Percentiles rank a stretch among this genome's conserved stretches.
phyloP scores from a whole-genome alignment of 2,113 vertebrate species.

The Regulus satrapa region DNA sequence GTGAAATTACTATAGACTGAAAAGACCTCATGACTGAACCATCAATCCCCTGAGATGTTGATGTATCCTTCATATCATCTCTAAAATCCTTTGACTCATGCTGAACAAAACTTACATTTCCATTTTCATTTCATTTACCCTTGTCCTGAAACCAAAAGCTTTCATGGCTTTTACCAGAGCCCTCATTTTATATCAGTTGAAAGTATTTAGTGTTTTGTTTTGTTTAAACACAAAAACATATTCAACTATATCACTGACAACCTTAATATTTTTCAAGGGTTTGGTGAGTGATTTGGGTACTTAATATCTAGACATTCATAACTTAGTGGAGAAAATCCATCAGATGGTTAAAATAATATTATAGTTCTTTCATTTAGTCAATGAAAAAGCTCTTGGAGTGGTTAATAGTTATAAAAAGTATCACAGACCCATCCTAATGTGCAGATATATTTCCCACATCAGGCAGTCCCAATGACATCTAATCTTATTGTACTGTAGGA shows the following conservation, averaged over 20 bases:
- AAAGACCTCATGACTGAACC: background rate
- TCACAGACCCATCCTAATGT: background rate
- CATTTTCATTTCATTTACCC: background rate
- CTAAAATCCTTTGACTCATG: background rate
- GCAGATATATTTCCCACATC: background rate
- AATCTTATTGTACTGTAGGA: background rate
- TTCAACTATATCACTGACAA: background rate
- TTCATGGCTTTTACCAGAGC: background rate
- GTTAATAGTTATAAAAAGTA: background rate
- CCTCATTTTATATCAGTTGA: background rate
- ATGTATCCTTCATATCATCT: background rate
- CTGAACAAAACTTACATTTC: constrained; percentile 7
- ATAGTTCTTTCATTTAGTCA: background rate
- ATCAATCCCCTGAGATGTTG: background rate
- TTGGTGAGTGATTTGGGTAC: background rate
- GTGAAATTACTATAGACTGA: background rate
- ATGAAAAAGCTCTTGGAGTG: background rate
- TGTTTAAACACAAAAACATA: background rate
- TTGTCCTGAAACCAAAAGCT: background rate
- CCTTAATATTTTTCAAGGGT: background rate
- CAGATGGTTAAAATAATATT: background rate
- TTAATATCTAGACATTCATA: background rate
- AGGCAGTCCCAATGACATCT: background rate
- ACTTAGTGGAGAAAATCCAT: background rate
- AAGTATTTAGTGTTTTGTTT: no score